Conservation (phyloP, 2,797 vertebrate genomes). For the Esox masquinongy region DNA sequence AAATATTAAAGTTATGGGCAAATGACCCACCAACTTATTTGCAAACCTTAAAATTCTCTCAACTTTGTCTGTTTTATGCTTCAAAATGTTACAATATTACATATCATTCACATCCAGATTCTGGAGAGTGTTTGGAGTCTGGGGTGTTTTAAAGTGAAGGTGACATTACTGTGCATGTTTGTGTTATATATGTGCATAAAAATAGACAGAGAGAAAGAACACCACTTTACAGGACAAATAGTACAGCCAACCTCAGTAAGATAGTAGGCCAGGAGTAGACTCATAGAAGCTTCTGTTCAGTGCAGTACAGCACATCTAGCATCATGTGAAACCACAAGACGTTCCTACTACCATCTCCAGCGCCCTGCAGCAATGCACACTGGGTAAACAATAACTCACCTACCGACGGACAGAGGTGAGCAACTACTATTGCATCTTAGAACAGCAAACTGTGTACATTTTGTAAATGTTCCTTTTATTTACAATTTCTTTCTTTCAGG, state of each 20-base stretch:
- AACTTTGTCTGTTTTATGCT: neutral
- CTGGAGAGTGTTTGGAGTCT: neutral
- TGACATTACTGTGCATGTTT: neutral
- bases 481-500: neutral
- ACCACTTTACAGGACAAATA: neutral
- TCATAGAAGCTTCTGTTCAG: constrained; percentile 3
- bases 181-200: neutral
- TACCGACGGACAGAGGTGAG: neutral
- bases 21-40: neutral
- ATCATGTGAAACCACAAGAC: constrained; percentile 44
- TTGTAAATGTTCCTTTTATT: neutral
- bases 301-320: constrained; percentile 6
- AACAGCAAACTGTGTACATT: neutral
- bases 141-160: neutral
- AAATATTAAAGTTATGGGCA: neutral
- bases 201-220: no score
- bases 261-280: neutral
- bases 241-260: neutral
- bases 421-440: neutral
- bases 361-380: constrained; percentile 26
- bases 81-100: neutral
- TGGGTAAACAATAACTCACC: constrained; percentile 12
- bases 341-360: constrained; percentile 36
- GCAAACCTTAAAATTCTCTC: neutral
- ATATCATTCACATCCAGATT: neutral